Evolutionary conservation across 2,888 invertebrate species (phyloP), one percentile per base, ranked within the genome.

Genomic region (Phyto melanocephala): DNA sequence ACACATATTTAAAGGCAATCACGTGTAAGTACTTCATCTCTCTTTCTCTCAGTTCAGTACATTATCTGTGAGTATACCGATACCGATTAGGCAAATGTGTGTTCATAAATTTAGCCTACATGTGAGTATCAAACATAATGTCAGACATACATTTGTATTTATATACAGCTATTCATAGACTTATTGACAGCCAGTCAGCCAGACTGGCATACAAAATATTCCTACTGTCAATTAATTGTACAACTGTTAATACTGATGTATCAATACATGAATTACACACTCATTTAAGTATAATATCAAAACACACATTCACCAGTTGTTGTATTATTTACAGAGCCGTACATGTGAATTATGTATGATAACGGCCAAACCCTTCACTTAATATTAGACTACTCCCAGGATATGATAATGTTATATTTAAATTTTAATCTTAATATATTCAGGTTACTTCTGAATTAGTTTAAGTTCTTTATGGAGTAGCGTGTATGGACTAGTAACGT

Each of bases 201-300:
- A 54, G 54, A 65, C 35, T 63, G 45, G 45, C 56, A 47, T 24
- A n/a, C n/a, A n/a, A 22, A n/a, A 24, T 17, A 56, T 35, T 56
- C 22, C 35, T 37, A 52, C 20, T 50, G 50, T 52, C 37, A 65
- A 35, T 72, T 72, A 72, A 67, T 79, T 65, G 65, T 50, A 35
- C 22, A 65, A 15, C 47, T 10, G 65, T 60, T 72, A 72, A 67
- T 79, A 79, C 67, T 79, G 58, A 58, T 42, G 50, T 71, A 50
- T 58, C 60, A 77, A 68, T 52, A 62, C 68, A 40, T 68, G 54
- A 33, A 58, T 40, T 22, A 70, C 56, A 75, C 56, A 63, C 56
- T 74, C 52, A 75, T 47, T 54, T 63, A n/a, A 56, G 47, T 60
- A n/a, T 52, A 13, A 24, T 33, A 11, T 58, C 56, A 40, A 35